Base-by-base conservation (phyloP, 1,140 invertebrate species). In the Battus philenor region DNA sequence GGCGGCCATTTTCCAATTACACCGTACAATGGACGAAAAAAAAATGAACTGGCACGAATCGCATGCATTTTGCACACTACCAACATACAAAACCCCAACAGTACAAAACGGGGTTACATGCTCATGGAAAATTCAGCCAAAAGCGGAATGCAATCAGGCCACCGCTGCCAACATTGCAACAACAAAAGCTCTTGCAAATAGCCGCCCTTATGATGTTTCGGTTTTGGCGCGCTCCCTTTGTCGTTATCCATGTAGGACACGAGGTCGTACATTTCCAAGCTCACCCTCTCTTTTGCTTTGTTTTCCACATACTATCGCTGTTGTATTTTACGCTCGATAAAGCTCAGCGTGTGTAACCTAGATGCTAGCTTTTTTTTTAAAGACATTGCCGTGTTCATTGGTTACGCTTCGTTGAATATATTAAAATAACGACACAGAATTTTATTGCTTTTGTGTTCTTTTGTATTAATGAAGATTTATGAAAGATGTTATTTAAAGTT, bases 91-190 rank as follows among this genome's bases (percentile, higher is more conserved):
- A 18, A 18, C 8, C 16, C 32, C 17, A 9, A 16, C 10, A 9
- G 16, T 18, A 34, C 32, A 18, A 18, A 34, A 17, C 32, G 32
- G 32, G 32, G 32, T 18, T 34, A 34, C 32, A 10, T 15, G 17
- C 32, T 34, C 32, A 34, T 34, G 32, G 32, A 34, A 34, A 34
- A 34, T 34, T 34, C 32, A 34, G 17, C 16, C 16, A 17, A 34
- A 34, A 16, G n/a, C 32, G 32, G 32, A 34, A 34, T 34, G 32
- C 32, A 34, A 34, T 34, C 32, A 17, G 32, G 15, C 3, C 32
- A 34, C 15, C 20, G 32, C 32, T 34, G 10, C 32, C 15, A 34
- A 34, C 32, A 18, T 34, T 34, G 32, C 32, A 34, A 34, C 20
- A 34, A 34, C 32, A 34, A 34, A 34, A 10, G 32, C 32, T n/a